Percentiles rank a stretch among this genome's conserved stretches.
These are phyloP conservation scores for Tychaedon coryphoeus DNA, from an alignment of 2,113 vertebrate species.

Conservation along the genomic window DNA sequence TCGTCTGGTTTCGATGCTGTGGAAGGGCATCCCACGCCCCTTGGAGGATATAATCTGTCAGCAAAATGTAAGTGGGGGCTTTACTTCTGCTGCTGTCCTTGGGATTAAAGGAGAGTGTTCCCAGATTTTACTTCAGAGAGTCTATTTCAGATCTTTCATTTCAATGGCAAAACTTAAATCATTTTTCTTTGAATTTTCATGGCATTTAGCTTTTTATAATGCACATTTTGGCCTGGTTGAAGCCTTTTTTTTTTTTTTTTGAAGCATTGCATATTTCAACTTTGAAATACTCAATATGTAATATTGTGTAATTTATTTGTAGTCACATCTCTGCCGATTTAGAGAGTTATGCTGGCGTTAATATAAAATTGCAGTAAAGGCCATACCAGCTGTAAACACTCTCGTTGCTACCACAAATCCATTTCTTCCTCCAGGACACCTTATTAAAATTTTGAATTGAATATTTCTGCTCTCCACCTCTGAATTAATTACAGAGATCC, in stretches of 20 bases:
- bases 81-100: background rate
- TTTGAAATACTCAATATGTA: background rate
- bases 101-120: background rate
- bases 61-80: constrained; percentile 86
- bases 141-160: background rate
- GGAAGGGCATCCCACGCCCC: constrained; percentile 90
- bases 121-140: background rate
- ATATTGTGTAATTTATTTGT: background rate
- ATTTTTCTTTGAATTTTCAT: background rate
- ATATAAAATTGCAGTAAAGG: background rate
- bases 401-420: background rate
- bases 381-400: background rate
- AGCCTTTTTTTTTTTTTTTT: background rate
- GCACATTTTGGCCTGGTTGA: background rate
- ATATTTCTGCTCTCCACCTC: background rate
- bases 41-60: constrained; percentile 91
- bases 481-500: background rate
- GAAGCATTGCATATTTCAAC: background rate
- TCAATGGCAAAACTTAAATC: background rate
- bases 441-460: background rate
- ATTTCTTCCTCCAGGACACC: background rate
- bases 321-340: background rate
- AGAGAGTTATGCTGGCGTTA: background rate
- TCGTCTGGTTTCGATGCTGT: constrained; percentile 94
- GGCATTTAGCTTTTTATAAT: background rate